Evolutionary conservation across 1,140 invertebrate genomes (phyloP).

Genomic region (Lepidotrigona ventralis): DNA sequence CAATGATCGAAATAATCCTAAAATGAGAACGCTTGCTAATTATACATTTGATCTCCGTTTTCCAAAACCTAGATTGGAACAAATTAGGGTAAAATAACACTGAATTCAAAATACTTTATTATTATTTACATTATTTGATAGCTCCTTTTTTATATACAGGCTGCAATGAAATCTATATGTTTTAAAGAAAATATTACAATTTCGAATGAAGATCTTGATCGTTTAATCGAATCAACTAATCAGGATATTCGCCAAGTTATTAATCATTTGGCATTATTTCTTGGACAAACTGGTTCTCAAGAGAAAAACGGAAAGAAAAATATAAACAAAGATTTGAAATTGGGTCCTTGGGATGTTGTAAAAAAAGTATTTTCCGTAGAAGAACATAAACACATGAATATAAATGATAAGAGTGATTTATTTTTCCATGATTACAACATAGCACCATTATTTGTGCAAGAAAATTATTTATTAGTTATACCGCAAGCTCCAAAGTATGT

Average conservation of each 20-base stretch:
- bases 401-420: constrained; percentile 93
- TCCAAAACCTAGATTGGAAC: constrained; percentile 90
- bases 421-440: constrained; percentile 99
- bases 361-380: constrained; percentile 92
- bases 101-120: not conserved
- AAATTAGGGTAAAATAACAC: constrained; percentile 88
- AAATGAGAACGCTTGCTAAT: constrained; percentile 96
- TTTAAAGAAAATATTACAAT: constrained; percentile 96
- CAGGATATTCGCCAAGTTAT: constrained; percentile 96
- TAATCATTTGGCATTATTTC: constrained; percentile 91
- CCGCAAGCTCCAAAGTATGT: constrained; percentile 86
- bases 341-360: constrained; percentile 97
- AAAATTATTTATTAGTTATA: constrained; percentile 93
- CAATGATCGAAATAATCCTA: constrained; percentile 97
- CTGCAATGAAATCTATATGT: constrained; percentile 93
- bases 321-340: constrained; percentile 91
- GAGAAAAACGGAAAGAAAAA: constrained; percentile 81
- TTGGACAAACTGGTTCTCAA: constrained; percentile 81
- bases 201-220: constrained; percentile 86
- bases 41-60: constrained; percentile 97
- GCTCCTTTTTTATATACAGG: constrained; percentile 78
- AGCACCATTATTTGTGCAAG: constrained; percentile 97
- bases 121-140: not conserved
- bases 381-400: constrained; percentile 90
- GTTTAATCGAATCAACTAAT: constrained; percentile 93